Evolutionary conservation across 2,888 invertebrate species (phyloP).

Genomic region (Danaus chrysippus): DNA sequence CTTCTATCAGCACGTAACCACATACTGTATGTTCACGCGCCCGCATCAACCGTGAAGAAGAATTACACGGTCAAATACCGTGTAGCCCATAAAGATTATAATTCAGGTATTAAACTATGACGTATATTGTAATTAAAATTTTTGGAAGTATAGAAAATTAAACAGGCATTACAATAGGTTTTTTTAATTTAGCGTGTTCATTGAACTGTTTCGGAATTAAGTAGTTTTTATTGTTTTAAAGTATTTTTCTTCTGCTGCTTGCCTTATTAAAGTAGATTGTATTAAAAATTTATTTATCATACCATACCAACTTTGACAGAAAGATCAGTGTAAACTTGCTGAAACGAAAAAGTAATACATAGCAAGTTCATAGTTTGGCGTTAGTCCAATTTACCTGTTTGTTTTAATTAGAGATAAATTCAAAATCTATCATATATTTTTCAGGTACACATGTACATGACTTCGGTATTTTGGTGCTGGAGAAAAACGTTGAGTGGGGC

Average conservation of each 20-base stretch:
- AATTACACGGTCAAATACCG: constrained; percentile 24
- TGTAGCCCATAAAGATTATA: constrained; percentile 27
- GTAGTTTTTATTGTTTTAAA: no score
- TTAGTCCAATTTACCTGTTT: no score
- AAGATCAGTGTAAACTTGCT: no score
- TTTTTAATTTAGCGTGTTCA: no score
- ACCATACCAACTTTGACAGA: not conserved
- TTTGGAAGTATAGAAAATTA: not conserved
- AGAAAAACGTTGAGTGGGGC: constrained; percentile 24
- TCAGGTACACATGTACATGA: constrained; percentile 29
- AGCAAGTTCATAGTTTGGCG: no score
- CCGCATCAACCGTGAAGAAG: constrained; percentile 20
- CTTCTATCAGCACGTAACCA: constrained; percentile 19
- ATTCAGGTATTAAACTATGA: constrained; percentile 24
- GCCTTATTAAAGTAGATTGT: no score
- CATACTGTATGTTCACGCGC: constrained; percentile 28
- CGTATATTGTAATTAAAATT: not conserved
- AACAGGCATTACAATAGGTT: not conserved
- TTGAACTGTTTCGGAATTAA: no score
- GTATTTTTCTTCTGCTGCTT: no score
- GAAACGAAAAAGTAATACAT: no score
- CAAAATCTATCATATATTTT: not conserved
- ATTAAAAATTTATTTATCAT: no score
- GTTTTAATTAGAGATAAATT: no score
- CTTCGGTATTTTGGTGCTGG: constrained; percentile 28